A percentile compares a stretch with the other conserved stretches of the same genome.
These are phyloP conservation scores for Microplitis deprimator DNA, from an alignment of 2,888 invertebrate genomes.

Conservation along the genomic window DNA sequence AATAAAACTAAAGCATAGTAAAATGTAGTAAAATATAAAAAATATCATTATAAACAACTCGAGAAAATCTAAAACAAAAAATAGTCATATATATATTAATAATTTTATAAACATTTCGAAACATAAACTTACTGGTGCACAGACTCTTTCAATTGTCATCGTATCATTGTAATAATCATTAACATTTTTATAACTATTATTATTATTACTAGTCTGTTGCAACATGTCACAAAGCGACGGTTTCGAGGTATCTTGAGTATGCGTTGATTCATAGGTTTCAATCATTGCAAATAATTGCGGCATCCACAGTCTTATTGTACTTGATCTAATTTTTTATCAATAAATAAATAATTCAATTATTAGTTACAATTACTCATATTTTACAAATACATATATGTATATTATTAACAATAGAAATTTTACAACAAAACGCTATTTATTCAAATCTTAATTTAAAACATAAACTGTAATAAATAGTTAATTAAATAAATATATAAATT, in stretches of 20 bases:
- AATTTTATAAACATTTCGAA: slow-evolving; percentile 5
- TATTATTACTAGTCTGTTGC: slow-evolving; percentile 44
- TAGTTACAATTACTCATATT: too few relatives aligned
- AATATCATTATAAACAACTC: slow-evolving; percentile 21
- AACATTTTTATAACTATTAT: slow-evolving; percentile 42
- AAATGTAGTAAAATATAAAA: not conserved
- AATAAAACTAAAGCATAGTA: not conserved
- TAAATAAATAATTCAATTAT: slow-evolving; percentile 51
- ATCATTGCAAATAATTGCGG: slow-evolving; percentile 88
- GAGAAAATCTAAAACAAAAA: not conserved
- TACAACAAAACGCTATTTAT: not conserved
- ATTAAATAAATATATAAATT: slow-evolving; percentile 2
- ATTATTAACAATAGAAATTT: not conserved
- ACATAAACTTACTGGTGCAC: slow-evolving; percentile 46
- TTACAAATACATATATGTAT: too few relatives aligned
- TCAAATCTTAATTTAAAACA: not conserved
- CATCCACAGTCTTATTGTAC: slow-evolving; percentile 89
- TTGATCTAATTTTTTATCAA: slow-evolving; percentile 74
- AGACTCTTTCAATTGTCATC: slow-evolving; percentile 38
- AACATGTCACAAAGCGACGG: slow-evolving; percentile 60
- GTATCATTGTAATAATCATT: slow-evolving; percentile 43
- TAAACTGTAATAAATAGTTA: not conserved
- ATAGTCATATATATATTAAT: not conserved
- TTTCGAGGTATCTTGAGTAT: slow-evolving; percentile 48
- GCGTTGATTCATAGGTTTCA: slow-evolving; percentile 65